Evolutionary conservation across 2,113 vertebrate species (phyloP).

Genomic region (Brachirus orientalis): DNA sequence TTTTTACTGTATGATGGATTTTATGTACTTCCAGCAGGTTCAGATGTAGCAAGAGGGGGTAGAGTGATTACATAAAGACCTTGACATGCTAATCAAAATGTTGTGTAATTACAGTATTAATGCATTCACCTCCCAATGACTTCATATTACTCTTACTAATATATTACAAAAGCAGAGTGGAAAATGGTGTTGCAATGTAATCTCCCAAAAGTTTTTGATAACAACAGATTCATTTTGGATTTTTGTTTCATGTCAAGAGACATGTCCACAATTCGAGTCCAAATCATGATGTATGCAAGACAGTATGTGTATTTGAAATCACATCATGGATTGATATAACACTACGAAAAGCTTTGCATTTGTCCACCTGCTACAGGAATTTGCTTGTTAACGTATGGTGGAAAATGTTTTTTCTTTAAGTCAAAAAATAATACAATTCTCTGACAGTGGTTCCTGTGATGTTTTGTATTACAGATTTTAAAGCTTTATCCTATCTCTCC

Average conservation of each 20-base stretch:
- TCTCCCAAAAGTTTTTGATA: not conserved
- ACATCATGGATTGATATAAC: too few species aligned
- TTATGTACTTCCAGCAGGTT: slow-evolving; percentile 28
- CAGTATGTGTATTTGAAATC: too few species aligned
- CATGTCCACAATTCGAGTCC: too few species aligned
- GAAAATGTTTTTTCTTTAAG: slow-evolving; percentile 3
- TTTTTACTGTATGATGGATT: slow-evolving; percentile 23
- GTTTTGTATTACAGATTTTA: slow-evolving; percentile 13
- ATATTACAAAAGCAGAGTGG: slow-evolving; percentile 9
- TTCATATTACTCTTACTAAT: slow-evolving; percentile 19
- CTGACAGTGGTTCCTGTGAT: slow-evolving; percentile 3
- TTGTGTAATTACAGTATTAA: slow-evolving; percentile 45
- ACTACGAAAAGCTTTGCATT: too few species aligned
- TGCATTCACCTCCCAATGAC: slow-evolving; percentile 34
- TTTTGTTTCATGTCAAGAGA: too few species aligned
- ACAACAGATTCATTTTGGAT: too few species aligned
- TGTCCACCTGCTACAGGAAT: not conserved
- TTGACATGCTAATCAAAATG: slow-evolving; percentile 58
- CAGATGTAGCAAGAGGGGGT: slow-evolving; percentile 28
- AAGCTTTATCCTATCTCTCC: not conserved
- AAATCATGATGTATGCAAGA: too few species aligned
- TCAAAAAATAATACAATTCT: slow-evolving; percentile 23
- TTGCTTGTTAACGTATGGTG: not conserved
- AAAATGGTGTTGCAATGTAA: slow-evolving; percentile 1
- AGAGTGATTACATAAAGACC: slow-evolving; percentile 49